Percentiles rank a stretch among this genome's conserved stretches.
phyloP scores from a whole-genome alignment of 2,797 vertebrate genomes.

The Oreochromis mossambicus region DNA sequence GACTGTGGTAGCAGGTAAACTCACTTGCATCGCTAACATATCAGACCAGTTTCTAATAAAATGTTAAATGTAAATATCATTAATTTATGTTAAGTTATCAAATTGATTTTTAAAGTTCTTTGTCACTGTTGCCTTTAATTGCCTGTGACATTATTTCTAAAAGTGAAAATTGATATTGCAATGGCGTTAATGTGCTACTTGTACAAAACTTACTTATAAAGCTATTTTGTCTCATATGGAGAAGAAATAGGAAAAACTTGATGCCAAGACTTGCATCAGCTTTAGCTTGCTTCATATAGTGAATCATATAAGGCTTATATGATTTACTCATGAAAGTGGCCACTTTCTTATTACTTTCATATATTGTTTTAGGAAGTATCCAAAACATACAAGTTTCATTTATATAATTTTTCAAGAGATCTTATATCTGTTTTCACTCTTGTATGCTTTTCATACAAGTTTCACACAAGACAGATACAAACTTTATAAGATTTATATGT shows the following conservation, averaged over 20 bases:
- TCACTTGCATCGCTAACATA: neutral
- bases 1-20: constrained; percentile 78
- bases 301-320: neutral
- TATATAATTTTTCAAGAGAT: neutral
- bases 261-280: neutral
- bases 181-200: neutral
- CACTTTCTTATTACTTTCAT: neutral
- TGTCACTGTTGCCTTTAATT: neutral
- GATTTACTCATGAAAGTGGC: neutral
- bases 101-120: neutral
- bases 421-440: neutral
- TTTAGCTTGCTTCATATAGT: neutral
- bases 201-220: neutral
- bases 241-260: neutral
- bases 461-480: neutral
- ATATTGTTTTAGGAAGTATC: neutral
- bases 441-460: neutral
- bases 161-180: neutral
- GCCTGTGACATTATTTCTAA: neutral
- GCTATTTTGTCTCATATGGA: neutral
- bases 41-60: neutral
- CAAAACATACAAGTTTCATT: neutral
- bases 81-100: neutral
- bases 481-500: neutral
- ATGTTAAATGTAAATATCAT: neutral